These are phyloP conservation scores for Coreius guichenoti DNA, from an alignment of 2,797 vertebrate species.

Conservation along the genomic window DNA sequence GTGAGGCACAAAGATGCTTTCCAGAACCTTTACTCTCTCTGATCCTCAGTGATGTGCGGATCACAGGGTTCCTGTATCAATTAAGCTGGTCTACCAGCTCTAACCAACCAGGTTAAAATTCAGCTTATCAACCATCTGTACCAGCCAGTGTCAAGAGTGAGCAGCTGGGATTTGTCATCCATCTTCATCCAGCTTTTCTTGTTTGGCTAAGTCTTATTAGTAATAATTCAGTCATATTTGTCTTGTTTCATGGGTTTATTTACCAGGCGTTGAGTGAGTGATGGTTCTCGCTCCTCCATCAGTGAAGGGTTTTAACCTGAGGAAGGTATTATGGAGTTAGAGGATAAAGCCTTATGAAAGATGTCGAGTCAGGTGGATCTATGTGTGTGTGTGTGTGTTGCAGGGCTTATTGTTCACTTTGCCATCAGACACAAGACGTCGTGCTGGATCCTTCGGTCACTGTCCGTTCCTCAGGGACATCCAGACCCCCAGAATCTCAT, in stretches of 20 bases:
- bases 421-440: slow-evolving; percentile 54
- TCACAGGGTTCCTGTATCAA: slow-evolving; percentile 57
- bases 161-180: slow-evolving; percentile 2
- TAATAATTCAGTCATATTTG: background rate
- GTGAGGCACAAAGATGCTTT: background rate
- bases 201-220: slow-evolving; percentile 56
- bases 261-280: background rate
- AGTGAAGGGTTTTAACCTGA: slow-evolving; percentile 51
- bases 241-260: background rate
- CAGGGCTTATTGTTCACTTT: slow-evolving; percentile 63
- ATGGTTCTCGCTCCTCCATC: background rate
- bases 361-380: slow-evolving; percentile 85
- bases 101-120: background rate
- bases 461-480: slow-evolving; percentile 47
- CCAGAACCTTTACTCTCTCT: background rate
- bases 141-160: background rate
- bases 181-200: slow-evolving; percentile 78
- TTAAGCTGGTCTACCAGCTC: background rate
- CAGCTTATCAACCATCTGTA: background rate
- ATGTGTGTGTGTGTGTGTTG: slow-evolving; percentile 62
- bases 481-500: slow-evolving; percentile 17
- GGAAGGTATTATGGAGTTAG: slow-evolving; percentile 81
- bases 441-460: slow-evolving; percentile 59
- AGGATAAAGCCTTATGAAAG: slow-evolving; percentile 77
- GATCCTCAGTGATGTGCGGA: slow-evolving; percentile 55